These are phyloP conservation scores for Xyrichtys novacula DNA, from an alignment of 2,797 vertebrate species.

Conservation along the genomic window DNA sequence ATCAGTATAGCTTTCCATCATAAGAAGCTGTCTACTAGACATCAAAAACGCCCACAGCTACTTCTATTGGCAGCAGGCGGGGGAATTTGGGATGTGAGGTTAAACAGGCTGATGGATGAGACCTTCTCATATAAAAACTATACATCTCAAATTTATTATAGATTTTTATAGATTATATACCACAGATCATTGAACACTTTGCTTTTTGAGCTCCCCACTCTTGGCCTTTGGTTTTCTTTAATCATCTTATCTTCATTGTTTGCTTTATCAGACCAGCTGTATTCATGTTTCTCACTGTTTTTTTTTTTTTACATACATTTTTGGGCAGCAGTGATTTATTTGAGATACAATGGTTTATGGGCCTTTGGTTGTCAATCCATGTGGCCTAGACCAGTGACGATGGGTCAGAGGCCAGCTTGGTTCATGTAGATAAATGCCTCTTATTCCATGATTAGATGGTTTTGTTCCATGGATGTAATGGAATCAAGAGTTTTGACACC, in stretches of 20 bases:
- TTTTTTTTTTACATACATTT: neutral
- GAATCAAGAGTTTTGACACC: too few relatives aligned
- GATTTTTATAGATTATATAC: too few relatives aligned
- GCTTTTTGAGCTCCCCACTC: neutral
- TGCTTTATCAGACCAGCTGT: constrained; percentile 15
- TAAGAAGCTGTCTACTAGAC: constrained; percentile 75
- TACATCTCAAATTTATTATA: constrained; percentile 1
- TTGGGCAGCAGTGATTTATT: too few relatives aligned
- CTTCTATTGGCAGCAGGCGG: constrained; percentile 44
- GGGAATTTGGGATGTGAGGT: constrained; percentile 35
- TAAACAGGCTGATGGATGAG: constrained; percentile 68
- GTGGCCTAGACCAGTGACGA: too few relatives aligned
- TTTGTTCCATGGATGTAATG: too few relatives aligned
- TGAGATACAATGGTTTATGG: too few relatives aligned
- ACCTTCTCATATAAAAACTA: constrained; percentile 42
- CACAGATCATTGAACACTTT: constrained; percentile 4
- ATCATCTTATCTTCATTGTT: constrained; percentile 1
- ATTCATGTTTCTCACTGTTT: too few relatives aligned
- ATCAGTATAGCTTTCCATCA: constrained; percentile 86
- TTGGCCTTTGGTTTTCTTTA: neutral
- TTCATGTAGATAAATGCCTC: too few relatives aligned
- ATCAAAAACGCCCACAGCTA: constrained; percentile 68
- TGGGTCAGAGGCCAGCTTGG: too few relatives aligned
- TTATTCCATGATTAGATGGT: too few relatives aligned
- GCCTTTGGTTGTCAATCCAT: too few relatives aligned